Evolutionary conservation across 2,797 vertebrate species (phyloP), one percentile per base, ranked within the genome.

Genomic region (Peromyscus attwateri): DNA sequence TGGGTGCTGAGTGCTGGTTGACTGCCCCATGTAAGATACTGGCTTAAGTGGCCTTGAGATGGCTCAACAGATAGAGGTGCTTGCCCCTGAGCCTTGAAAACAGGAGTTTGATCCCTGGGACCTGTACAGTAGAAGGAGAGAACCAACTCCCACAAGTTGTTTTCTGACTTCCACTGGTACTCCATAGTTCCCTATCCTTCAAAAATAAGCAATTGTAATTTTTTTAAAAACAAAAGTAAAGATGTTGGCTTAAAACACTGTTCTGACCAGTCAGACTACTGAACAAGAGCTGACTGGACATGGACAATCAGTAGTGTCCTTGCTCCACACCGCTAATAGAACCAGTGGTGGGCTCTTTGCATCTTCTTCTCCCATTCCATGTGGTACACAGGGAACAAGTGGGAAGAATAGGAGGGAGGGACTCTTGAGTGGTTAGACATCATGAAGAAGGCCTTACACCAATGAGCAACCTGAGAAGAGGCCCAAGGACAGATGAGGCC

Each of bases 331-430:
- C 3, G 23, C 40, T 0, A 7, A 11, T 29, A 17, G 90, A 34
- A 46, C 34, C 49, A 7, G 1, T 1, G 1, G 2, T 27, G n/a
- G 25, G 12, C 40, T 1, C 4, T 62, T 21, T 27, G 25, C 79
- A 2, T 57, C 37, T 13, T 49, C 27, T 9, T 7, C 17, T 16
- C n/a, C 6, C 25, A 31, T 55, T 49, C 93, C 7, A 16, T 46
- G 31, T 60, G 34, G 29, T 43, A 11, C 10, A 27, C 43, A 64
- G 43, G 17, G 7, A 60, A 17, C 77, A 81, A 14, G 31, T 34
- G 13, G 49, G 27, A 55, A n/a, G 40, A 52, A 21, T 52, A 83
- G 29, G 29, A 83, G 29, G 29, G 37, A 17, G 23, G 31, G 29
- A 37, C n/a, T 57, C 17, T 31, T 52, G 27, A 27, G 23, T 77